Conservation (phyloP, 1,140 invertebrate genomes). For the Sitophilus oryzae region DNA sequence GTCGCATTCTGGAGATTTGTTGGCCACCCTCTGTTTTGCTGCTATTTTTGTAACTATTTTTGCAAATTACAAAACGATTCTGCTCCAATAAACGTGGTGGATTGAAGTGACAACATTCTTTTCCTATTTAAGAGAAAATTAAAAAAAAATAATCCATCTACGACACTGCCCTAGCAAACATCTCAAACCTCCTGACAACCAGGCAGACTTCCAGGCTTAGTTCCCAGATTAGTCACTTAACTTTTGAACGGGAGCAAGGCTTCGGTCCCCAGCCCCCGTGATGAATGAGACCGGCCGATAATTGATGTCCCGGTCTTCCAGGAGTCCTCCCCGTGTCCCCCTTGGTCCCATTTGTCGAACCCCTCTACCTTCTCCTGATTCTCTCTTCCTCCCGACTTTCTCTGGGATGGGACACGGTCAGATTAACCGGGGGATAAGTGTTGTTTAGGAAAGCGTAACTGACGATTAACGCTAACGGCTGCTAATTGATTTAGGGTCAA, state of each 20-base stretch:
- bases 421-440: slow-evolving; percentile 13
- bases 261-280: not conserved
- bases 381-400: too few relatives aligned
- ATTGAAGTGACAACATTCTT: slow-evolving; percentile 8
- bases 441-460: not conserved
- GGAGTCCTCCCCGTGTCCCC: not conserved
- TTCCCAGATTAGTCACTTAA: slow-evolving; percentile 1
- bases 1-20: too few relatives aligned
- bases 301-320: slow-evolving; percentile 8
- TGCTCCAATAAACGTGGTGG: too few relatives aligned
- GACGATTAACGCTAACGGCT: slow-evolving; percentile 6
- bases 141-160: too few relatives aligned
- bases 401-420: slow-evolving; percentile 6
- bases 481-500: not conserved
- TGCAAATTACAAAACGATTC: too few relatives aligned
- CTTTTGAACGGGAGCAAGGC: slow-evolving; percentile 4
- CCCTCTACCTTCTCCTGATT: too few relatives aligned
- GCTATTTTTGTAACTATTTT: too few relatives aligned
- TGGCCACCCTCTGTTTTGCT: too few relatives aligned
- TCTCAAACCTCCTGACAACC: not conserved
- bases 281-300: slow-evolving; percentile 14
- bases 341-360: slow-evolving; percentile 6
- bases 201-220: not conserved
- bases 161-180: not conserved
- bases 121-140: too few relatives aligned